Evolutionary conservation across 2,797 vertebrate genomes (phyloP).

Genomic region (Melanotaenia parkinsoni): DNA sequence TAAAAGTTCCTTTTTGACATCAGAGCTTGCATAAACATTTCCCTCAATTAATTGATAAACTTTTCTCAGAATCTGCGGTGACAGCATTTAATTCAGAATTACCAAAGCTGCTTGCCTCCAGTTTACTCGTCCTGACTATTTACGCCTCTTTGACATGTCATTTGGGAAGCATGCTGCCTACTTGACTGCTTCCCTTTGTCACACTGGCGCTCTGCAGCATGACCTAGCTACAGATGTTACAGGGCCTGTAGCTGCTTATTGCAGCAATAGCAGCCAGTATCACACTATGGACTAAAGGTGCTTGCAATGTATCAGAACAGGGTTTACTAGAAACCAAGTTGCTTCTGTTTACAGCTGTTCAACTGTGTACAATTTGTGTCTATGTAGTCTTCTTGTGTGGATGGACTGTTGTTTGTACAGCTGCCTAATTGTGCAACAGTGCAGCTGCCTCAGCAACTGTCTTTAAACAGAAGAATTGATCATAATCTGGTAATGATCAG

Average conservation of each 20-base stretch:
- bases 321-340: conserved; percentile 13
- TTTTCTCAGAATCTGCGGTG: neutral
- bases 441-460: conserved; percentile 45
- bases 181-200: conserved; percentile 37
- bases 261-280: conserved; percentile 9
- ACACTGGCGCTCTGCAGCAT: conserved; percentile 10
- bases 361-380: neutral
- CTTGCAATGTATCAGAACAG: conserved; percentile 10
- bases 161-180: conserved; percentile 24
- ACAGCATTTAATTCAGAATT: neutral
- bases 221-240: conserved; percentile 21
- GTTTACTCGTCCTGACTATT: conserved; percentile 11
- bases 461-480: conserved; percentile 49
- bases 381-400: conserved; percentile 5
- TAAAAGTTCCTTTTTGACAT: neutral
- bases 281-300: conserved; percentile 4
- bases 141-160: conserved; percentile 23
- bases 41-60: neutral
- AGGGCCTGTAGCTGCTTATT: conserved; percentile 1
- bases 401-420: conserved; percentile 56
- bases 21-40: neutral
- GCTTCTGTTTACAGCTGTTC: conserved; percentile 29
- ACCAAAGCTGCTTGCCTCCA: conserved; percentile 3
- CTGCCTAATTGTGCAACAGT: conserved; percentile 43
- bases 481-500: conserved; percentile 47